A percentile compares a stretch with the other conserved stretches of the same genome.
Conservation (phyloP, 2,113 vertebrate genomes). For the Chionodraco myersi region DNA sequence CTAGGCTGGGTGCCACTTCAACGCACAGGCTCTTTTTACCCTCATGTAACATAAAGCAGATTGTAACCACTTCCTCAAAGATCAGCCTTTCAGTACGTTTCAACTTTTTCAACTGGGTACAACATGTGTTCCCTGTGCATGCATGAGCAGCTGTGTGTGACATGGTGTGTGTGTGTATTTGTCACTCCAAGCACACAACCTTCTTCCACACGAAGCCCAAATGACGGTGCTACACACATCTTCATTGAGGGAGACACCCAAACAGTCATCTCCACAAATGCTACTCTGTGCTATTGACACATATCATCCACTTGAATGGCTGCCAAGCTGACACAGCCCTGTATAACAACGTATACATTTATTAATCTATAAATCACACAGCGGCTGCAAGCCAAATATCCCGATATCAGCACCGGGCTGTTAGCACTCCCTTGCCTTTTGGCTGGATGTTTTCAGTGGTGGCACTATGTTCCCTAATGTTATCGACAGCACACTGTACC, state of each 20-base stretch:
- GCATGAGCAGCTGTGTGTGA: background rate
- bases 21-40: background rate
- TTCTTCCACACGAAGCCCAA: constrained; percentile 42
- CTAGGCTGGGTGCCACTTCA: background rate
- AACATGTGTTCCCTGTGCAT: background rate
- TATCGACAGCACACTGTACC: background rate
- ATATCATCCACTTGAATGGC: constrained; percentile 52
- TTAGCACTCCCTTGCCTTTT: constrained; percentile 26
- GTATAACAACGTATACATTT: constrained; percentile 60
- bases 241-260: constrained; percentile 52
- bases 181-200: background rate
- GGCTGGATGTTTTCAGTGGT: constrained; percentile 1
- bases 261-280: constrained; percentile 70
- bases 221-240: constrained; percentile 43
- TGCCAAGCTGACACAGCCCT: constrained; percentile 60
- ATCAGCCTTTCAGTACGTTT: too few relatives aligned
- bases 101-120: too few relatives aligned
- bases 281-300: constrained; percentile 61
- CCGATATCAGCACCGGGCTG: constrained; percentile 29
- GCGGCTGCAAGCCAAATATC: constrained; percentile 42
- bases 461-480: background rate
- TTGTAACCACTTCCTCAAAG: too few relatives aligned
- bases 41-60: background rate
- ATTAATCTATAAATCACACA: constrained; percentile 52
- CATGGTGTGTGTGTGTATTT: constrained; percentile 1